These are phyloP conservation scores for Elgaria multicarinata DNA, from an alignment of 2,113 vertebrate genomes.

Conservation along the genomic window DNA sequence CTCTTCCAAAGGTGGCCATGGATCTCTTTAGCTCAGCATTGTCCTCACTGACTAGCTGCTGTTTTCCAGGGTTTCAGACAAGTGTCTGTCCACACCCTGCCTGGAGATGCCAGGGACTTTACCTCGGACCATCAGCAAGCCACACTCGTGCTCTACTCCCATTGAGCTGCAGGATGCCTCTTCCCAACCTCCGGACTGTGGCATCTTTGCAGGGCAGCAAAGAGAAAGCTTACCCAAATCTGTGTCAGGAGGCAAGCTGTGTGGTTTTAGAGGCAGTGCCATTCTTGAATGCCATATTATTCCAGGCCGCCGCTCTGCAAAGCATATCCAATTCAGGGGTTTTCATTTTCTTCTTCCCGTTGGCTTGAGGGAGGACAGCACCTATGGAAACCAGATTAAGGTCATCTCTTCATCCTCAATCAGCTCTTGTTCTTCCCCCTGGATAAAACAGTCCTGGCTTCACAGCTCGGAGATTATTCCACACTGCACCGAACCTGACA, in stretches of 20 bases:
- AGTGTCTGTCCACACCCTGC: no score
- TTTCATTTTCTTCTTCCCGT: background rate
- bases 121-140: no score
- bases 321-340: background rate
- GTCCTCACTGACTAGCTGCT: background rate
- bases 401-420: slow-evolving; percentile 34
- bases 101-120: no score
- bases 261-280: background rate
- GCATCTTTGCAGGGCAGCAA: accelerated
- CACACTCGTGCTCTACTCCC: no score
- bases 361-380: background rate
- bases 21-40: background rate
- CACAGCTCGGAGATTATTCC: slow-evolving; percentile 17
- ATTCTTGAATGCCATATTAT: background rate
- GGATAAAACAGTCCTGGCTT: slow-evolving; percentile 2
- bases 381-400: slow-evolving; percentile 43
- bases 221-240: background rate
- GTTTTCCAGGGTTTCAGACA: background rate
- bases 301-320: background rate
- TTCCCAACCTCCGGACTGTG: background rate
- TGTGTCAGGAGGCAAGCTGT: background rate
- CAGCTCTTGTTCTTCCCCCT: background rate
- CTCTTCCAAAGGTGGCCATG: background rate
- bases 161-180: background rate
- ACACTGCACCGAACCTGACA: slow-evolving; percentile 46